Evolutionary conservation across 2,888 invertebrate species (phyloP), one percentile per base, ranked within the genome.

Genomic region (Notodonta ziczac): DNA sequence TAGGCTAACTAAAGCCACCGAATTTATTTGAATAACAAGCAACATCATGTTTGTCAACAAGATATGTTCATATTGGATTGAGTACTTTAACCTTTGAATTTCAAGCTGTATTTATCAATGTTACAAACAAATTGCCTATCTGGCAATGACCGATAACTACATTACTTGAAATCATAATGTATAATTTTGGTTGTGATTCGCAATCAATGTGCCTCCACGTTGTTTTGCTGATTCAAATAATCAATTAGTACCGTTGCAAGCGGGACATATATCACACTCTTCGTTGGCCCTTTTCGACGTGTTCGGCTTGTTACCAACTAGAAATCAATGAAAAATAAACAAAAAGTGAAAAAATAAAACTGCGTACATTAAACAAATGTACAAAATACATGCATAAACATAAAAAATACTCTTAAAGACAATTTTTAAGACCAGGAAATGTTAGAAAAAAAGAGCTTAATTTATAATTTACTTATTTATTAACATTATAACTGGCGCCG

Each of bases 241-340:
- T 5, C 5, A 52, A 35, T 32, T 2, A 67, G 65, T 80, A 80
- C 76, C 65, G 57, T 56, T 60, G 71, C 80, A 81, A 71, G 72
- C 57, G 13, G 74, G 70, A 69, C 81, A 81, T 61, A 67, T 72
- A 62, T 66, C 73, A 71, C 81, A 81, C n/a, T 71, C 67, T 57
- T 61, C 50, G 14, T 72, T 32, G n/a, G 60, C 60, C 46, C 54
- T 10, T 9, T 64, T 58, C 48, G 58, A 52, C 56, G 48, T 5
- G 58, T n/a, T 32, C 14, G 53, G 51, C 13, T 48, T 63, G 44
- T 5, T 63, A 60, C 46, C 62, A 46, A 58, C 69, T 67, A 67
- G 51, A 71, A 69, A 70, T 59, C 39, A 67, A 57, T 13, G 2
- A 14, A 61, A 57, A 32, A 52, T 10, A 52, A 44, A 55, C 42